phyloP scores from a whole-genome alignment of 2,113 vertebrate species.

The Sylvia atricapilla region DNA sequence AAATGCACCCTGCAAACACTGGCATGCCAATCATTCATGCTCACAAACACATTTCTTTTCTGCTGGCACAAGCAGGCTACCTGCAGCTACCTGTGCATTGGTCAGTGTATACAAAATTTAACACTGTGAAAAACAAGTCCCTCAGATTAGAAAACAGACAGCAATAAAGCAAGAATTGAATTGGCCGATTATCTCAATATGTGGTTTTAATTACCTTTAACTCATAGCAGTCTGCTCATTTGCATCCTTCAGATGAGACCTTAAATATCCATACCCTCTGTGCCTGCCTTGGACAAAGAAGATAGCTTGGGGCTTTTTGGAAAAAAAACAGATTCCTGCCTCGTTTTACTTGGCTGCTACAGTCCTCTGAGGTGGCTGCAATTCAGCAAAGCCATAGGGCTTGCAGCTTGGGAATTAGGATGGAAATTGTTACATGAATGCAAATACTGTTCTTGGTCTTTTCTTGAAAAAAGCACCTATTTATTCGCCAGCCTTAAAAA shows the following conservation, averaged over 20 bases:
- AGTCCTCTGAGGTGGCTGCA: conserved; percentile 2
- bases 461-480: not conserved
- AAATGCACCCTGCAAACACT: not conserved
- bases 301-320: conserved; percentile 35
- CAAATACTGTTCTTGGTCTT: not conserved
- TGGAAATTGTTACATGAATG: conserved; percentile 20
- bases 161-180: conserved; percentile 1
- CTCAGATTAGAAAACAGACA: not conserved
- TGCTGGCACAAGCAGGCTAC: not conserved
- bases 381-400: conserved; percentile 13
- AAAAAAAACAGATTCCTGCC: conserved; percentile 25
- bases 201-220: conserved; percentile 54
- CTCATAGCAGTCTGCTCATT: conserved; percentile 5
- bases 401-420: not conserved
- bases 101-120: not conserved
- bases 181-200: not conserved
- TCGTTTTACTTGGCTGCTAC: conserved; percentile 10
- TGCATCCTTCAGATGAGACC: conserved; percentile 42
- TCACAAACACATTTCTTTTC: not conserved
- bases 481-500: not conserved
- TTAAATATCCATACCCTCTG: conserved; percentile 12
- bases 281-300: conserved; percentile 35
- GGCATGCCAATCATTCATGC: not conserved
- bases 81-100: not conserved
- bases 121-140: not conserved